phyloP scores from a whole-genome alignment of 1,140 invertebrate species.

The Dendrolimus kikuchii region DNA sequence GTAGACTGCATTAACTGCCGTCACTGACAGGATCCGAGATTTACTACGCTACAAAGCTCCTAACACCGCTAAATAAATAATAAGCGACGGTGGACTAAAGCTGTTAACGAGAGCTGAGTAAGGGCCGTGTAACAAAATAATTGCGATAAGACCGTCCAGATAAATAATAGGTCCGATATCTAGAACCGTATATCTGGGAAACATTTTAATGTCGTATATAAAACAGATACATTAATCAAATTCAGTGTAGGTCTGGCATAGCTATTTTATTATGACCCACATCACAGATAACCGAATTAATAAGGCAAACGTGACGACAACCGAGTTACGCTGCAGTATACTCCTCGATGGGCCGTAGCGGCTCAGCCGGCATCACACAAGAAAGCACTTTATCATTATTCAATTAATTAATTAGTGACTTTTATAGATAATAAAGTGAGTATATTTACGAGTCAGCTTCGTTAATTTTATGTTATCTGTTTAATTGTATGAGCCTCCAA shows the following conservation, averaged over 20 bases:
- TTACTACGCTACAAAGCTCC: slow-evolving; percentile 40
- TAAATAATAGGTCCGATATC: not conserved
- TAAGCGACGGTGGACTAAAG: slow-evolving; percentile 12
- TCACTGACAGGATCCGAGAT: slow-evolving; percentile 36
- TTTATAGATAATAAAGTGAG: slow-evolving; percentile 67
- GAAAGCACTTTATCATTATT: slow-evolving; percentile 60
- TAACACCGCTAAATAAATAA: slow-evolving; percentile 28
- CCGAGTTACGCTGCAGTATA: slow-evolving; percentile 42
- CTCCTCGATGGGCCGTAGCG: slow-evolving; percentile 27
- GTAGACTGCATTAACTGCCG: slow-evolving; percentile 55
- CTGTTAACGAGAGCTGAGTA: slow-evolving; percentile 1
- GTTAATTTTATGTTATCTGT: slow-evolving; percentile 65
- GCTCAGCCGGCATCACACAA: slow-evolving; percentile 31
- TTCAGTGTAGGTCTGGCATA: not conserved
- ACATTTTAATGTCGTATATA: too few relatives aligned
- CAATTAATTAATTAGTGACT: slow-evolving; percentile 69
- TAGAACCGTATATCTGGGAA: too few relatives aligned
- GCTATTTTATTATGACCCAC: slow-evolving; percentile 32
- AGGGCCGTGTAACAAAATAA: not conserved
- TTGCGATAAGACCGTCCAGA: not conserved
- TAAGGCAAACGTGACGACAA: slow-evolving; percentile 30
- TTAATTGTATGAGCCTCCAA: slow-evolving; percentile 47
- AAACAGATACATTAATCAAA: too few relatives aligned
- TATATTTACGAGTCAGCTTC: slow-evolving; percentile 56
- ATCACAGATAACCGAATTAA: slow-evolving; percentile 19